These are phyloP conservation scores for Antheraea assamensis DNA, from an alignment of 2,888 invertebrate genomes.

Conservation along the genomic window DNA sequence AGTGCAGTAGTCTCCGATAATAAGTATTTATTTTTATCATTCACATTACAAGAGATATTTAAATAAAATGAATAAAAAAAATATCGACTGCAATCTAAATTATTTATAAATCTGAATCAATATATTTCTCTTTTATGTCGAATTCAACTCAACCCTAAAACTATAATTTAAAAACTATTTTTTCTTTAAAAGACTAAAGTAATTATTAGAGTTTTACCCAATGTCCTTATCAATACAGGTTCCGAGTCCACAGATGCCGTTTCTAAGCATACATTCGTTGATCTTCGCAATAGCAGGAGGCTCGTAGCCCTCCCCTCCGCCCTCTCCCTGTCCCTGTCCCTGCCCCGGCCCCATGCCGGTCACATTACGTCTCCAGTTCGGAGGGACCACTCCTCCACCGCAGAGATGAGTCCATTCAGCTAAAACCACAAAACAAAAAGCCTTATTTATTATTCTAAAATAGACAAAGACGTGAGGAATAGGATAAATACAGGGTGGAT, in stretches of 20 bases:
- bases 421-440: slow-evolving; percentile 44
- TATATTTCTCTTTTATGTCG: not conserved
- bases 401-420: slow-evolving; percentile 85
- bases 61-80: no score
- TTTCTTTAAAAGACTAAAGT: not conserved
- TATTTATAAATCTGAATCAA: not conserved
- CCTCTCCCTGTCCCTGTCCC: slow-evolving; percentile 30
- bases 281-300: slow-evolving; percentile 74
- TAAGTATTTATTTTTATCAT: no score
- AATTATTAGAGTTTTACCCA: slow-evolving; percentile 63
- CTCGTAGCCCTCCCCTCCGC: slow-evolving; percentile 41
- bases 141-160: not conserved
- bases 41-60: no score
- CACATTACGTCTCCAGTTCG: slow-evolving; percentile 68
- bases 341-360: slow-evolving; percentile 37
- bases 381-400: slow-evolving; percentile 65
- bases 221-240: slow-evolving; percentile 87
- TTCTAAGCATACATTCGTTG: slow-evolving; percentile 89
- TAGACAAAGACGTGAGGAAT: no score
- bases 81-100: no score
- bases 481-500: no score
- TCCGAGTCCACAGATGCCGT: slow-evolving; percentile 89
- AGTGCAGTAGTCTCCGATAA: no score
- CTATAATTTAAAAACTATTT: not conserved
- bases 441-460: no score